These are phyloP conservation scores for Meliscaeva auricollis DNA, from an alignment of 2,888 invertebrate genomes.

Conservation along the genomic window DNA sequence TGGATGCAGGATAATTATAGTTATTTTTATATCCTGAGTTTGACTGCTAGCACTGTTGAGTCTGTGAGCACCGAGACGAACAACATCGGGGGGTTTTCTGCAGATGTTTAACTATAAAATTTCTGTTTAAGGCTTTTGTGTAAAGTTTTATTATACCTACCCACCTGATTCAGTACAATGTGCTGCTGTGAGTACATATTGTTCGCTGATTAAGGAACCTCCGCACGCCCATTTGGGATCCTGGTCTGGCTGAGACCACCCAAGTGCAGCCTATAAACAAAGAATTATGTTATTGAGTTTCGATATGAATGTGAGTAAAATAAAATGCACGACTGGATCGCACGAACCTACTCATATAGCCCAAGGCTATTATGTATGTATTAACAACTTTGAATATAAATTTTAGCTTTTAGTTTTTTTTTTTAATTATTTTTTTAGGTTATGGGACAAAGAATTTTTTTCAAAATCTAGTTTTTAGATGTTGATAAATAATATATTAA, in stretches of 20 bases:
- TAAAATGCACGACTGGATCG: too few relatives aligned
- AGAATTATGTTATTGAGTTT: not conserved
- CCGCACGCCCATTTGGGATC: constrained; percentile 82
- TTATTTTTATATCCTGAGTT: constrained; percentile 84
- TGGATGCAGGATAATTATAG: constrained; percentile 84
- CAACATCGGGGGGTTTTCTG: constrained; percentile 85
- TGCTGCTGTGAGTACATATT: constrained; percentile 86
- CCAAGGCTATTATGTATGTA: too few relatives aligned
- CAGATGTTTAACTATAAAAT: constrained; percentile 63
- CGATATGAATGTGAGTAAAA: too few relatives aligned
- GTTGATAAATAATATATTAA: too few relatives aligned
- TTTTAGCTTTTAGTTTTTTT: too few relatives aligned
- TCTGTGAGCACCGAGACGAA: constrained; percentile 85
- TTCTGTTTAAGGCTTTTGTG: not conserved
- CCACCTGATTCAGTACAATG: constrained; percentile 84
- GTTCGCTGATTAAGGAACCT: constrained; percentile 84
- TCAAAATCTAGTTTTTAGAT: too few relatives aligned
- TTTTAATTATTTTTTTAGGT: too few relatives aligned
- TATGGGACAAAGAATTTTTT: too few relatives aligned
- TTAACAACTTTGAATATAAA: too few relatives aligned
- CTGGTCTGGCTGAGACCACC: constrained; percentile 80
- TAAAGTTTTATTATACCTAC: constrained; percentile 74
- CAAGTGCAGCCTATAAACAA: constrained; percentile 80
- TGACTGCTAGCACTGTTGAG: constrained; percentile 82
- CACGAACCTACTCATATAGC: too few relatives aligned